Percentiles rank a stretch among this genome's conserved stretches.
These are phyloP conservation scores for Macrotis lagotis DNA, from an alignment of 2,113 vertebrate species.

Conservation along the genomic window DNA sequence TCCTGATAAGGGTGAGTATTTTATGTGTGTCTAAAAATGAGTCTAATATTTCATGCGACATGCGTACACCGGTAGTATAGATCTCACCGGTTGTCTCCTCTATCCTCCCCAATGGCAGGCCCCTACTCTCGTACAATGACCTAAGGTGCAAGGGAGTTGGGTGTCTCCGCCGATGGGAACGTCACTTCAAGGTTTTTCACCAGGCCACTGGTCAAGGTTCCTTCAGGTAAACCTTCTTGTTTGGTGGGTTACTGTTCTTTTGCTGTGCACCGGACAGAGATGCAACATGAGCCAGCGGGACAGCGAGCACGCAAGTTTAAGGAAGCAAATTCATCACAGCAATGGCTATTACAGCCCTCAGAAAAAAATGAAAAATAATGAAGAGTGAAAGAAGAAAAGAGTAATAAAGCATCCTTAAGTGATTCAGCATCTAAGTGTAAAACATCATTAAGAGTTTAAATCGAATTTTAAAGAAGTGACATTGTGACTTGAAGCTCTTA, in stretches of 20 bases:
- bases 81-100: constrained; percentile 96
- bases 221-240: constrained; percentile 95
- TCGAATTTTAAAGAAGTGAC: neutral
- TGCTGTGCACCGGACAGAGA: constrained; percentile 93
- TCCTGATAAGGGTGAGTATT: neutral
- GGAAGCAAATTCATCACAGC: constrained; percentile 95
- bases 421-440: no score
- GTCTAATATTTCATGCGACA: constrained; percentile 96
- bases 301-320: constrained; percentile 90
- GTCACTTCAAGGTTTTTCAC: constrained; percentile 95
- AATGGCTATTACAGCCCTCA: constrained; percentile 59
- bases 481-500: no score
- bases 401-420: neutral
- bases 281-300: constrained; percentile 90
- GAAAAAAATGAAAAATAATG: constrained; percentile 72
- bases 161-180: constrained; percentile 88
- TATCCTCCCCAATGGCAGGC: constrained; percentile 93
- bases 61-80: constrained; percentile 94
- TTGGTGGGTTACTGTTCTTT: constrained; percentile 91
- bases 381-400: constrained; percentile 35
- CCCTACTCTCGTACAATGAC: constrained; percentile 96
- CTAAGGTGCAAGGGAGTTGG: constrained; percentile 96
- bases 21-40: constrained; percentile 60
- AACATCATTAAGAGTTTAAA: neutral
- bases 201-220: constrained; percentile 95